These are phyloP conservation scores for Stenurella melanura DNA, from an alignment of 2,888 invertebrate genomes.

Conservation along the genomic window DNA sequence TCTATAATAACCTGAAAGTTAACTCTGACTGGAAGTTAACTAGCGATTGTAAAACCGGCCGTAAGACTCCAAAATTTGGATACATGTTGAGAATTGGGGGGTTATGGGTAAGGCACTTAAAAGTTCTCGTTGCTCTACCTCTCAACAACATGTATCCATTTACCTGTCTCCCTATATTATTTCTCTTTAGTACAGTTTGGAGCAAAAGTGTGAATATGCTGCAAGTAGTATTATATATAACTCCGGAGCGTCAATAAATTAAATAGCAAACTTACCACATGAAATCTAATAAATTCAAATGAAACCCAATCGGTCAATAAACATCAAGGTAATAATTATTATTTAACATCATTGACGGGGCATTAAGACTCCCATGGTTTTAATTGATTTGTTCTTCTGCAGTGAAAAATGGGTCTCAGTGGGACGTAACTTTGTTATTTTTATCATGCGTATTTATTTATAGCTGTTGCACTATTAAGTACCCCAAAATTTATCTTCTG, in stretches of 20 bases:
- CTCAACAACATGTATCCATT: too few species aligned
- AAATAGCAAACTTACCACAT: neutral
- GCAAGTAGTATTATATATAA: too few species aligned
- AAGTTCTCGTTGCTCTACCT: too few species aligned
- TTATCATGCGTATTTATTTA: conserved; percentile 9
- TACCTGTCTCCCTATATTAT: too few species aligned
- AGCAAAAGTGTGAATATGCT: too few species aligned
- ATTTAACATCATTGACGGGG: neutral
- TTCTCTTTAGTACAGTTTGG: too few species aligned
- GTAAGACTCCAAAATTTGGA: too few species aligned
- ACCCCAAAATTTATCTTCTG: conserved; percentile 4
- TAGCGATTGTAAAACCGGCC: too few species aligned
- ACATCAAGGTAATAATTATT: neutral
- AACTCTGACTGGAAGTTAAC: too few species aligned
- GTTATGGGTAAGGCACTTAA: too few species aligned
- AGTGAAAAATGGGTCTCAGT: neutral
- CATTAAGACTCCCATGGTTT: neutral
- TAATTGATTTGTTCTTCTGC: neutral
- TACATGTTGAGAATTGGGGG: too few species aligned
- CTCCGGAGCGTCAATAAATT: neutral
- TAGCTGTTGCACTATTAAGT: conserved; percentile 3
- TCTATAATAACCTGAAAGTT: too few species aligned
- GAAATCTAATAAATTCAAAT: neutral
- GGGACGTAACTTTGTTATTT: conserved; percentile 15
- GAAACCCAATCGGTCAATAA: neutral